Evolutionary conservation across 2,113 vertebrate species (phyloP), one percentile per base, ranked within the genome.

Genomic region (Oncorhynchus clarkii): DNA sequence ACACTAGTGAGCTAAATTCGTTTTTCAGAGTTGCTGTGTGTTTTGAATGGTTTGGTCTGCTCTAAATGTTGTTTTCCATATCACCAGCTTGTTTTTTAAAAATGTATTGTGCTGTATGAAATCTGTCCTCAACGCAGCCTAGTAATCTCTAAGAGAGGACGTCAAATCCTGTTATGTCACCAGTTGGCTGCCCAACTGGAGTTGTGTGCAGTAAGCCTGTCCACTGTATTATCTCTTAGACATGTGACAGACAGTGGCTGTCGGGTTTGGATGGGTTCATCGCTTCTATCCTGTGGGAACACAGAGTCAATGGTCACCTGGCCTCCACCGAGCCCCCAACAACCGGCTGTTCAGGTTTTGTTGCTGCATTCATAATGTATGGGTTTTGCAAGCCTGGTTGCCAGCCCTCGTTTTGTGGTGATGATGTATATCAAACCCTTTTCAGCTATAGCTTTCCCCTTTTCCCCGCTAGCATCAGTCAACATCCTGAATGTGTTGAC

Each of bases 141-240:
- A 69, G 78, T 88, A 82, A 86, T 85, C 86, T 73, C 27, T 7
- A 16, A 16, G 57, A 79, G 76, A 77, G 70, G 70, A 74, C 75
- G 74, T 72, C 67, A 71, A 72, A 77, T 89, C 85, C 84, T 78
- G 81, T 92, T 90, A 85, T 22, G 59, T 62, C 85, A 77, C 89
- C 86, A 89, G 51, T 62, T 16, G 16, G 18, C 7, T n/a, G 59
- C 59, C 59, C 59, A 45, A 45, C 8, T 62, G 59, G 59, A 62
- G 59, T 67, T 7, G 5, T 29, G 9, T 65, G 68, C 69, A 4
- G 72, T 88, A 84, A 88, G 78, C 78, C 74, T 64, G 34, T 54
- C 51, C 51, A 16, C 49, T 71, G 79, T 67, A 64, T 85, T 82
- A 80, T 65, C 82, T 65, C 82, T 81, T 51, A 78, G 60, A 83